Percentiles rank a stretch among this genome's conserved stretches.
Conservation (phyloP, 2,888 invertebrate species). For the Mimas tiliae region DNA sequence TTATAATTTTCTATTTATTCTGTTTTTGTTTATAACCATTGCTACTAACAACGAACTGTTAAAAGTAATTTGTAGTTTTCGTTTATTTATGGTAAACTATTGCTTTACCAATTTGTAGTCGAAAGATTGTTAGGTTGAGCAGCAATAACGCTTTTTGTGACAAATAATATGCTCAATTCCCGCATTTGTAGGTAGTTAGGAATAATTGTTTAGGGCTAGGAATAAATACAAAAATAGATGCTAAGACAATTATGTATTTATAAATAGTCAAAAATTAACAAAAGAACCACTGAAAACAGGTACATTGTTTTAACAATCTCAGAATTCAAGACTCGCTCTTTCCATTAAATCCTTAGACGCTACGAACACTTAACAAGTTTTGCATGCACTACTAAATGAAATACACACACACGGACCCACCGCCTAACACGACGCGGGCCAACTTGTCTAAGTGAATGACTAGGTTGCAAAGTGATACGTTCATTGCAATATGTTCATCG, state of each 20-base stretch:
- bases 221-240: conserved; percentile 70
- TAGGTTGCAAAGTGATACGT: conserved; percentile 78
- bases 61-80: not conserved
- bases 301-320: conserved; percentile 82
- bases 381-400: conserved; percentile 79
- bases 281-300: conserved; percentile 84
- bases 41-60: conserved; percentile 26
- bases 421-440: conserved; percentile 38
- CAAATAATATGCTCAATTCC: not conserved
- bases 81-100: not conserved
- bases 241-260: conserved; percentile 85
- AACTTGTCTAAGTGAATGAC: conserved; percentile 81
- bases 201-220: not conserved
- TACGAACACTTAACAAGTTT: conserved; percentile 83
- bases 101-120: not conserved
- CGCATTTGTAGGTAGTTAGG: not conserved
- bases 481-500: conserved; percentile 44
- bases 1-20: conserved; percentile 71
- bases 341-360: conserved; percentile 79
- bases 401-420: conserved; percentile 66
- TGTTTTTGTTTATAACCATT: conserved; percentile 28
- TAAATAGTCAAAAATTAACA: conserved; percentile 85
- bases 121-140: not conserved
- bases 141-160: not conserved
- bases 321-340: conserved; percentile 77